phyloP scores from a whole-genome alignment of 2,888 invertebrate species.

The Drosophila monieri region DNA sequence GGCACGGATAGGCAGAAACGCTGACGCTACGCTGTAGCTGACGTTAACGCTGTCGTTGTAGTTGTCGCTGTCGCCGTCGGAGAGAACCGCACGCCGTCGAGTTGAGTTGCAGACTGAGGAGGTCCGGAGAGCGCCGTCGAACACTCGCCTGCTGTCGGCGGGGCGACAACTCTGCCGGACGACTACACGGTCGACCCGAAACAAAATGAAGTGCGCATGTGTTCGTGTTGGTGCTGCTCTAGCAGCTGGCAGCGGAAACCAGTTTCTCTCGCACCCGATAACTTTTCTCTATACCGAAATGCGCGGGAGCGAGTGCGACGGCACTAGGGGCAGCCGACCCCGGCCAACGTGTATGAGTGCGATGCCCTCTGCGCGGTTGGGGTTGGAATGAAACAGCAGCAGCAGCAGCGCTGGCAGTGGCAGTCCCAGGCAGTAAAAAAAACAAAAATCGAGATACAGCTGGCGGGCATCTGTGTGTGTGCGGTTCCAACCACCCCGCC shows the following conservation, averaged over 20 bases:
- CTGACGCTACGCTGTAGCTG: neutral
- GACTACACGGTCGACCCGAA: conserved; percentile 34
- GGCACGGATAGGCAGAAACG: conserved; percentile 36
- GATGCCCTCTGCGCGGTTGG: conserved; percentile 48
- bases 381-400: conserved; percentile 67
- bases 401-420: neutral
- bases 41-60: neutral
- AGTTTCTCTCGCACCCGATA: conserved; percentile 56
- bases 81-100: conserved; percentile 20
- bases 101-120: conserved; percentile 17
- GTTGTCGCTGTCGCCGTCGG: neutral
- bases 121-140: conserved; percentile 5
- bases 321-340: conserved; percentile 24
- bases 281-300: conserved; percentile 70
- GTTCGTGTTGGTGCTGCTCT: conserved; percentile 42
- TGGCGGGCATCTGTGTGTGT: conserved; percentile 77
- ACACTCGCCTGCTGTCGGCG: neutral
- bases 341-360: conserved; percentile 38
- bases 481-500: conserved; percentile 30
- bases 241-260: conserved; percentile 64
- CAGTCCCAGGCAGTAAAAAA: conserved; percentile 11
- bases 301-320: conserved; percentile 48
- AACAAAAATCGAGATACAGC: conserved; percentile 71
- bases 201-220: conserved; percentile 73
- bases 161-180: conserved; percentile 59